Evolutionary conservation across 2,888 invertebrate genomes (phyloP), one percentile per base, ranked within the genome.

Genomic region (Eurytoma californica): DNA sequence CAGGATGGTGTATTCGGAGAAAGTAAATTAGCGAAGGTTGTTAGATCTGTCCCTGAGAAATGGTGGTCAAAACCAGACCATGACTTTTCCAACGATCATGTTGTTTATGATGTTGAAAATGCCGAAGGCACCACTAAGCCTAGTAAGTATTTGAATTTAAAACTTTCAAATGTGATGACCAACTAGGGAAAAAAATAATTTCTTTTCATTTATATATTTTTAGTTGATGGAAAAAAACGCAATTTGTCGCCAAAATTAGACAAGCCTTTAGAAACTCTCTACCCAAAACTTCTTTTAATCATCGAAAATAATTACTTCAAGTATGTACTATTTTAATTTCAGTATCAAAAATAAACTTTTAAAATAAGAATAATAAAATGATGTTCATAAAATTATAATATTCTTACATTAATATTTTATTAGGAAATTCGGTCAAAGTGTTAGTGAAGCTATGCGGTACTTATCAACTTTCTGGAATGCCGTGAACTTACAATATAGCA

Each of bases 1-100:
- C 49, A 80, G 80, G 80, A 80, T 63, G 80, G 80, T 39, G 30
- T 80, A n/a, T 63, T 67, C 47, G 76, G 76, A 47, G 76, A 76
- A 53, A 68, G 80, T 30, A 63, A 16, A 14, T 20, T 58, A 16
- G 28, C 65, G 0, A 80, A 68, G 39, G 24, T 80, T n/a, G 65
- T 80, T 0, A 47, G 72, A 51, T 72, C 76, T 20, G 39, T 77
- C n/a, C 55, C 51, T 14, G 80, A 80, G 68, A 70, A 66, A 51
- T 80, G 80, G 80, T 69, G 73, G 77, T 30, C 14, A 18, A 30
- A 2, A n/a, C 49, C 51, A 51, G 72, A 47, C 13, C 30, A 18
- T 1, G 39, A 57, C 9, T 16, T 9, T 16, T 16, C 30, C n/a
- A 30, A 66, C 14, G 39, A 73, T 16, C 69, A 79, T 20, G 18